These are phyloP conservation scores for Troglohyphantes excavatus DNA, from an alignment of 2,888 invertebrate species.

Conservation along the genomic window DNA sequence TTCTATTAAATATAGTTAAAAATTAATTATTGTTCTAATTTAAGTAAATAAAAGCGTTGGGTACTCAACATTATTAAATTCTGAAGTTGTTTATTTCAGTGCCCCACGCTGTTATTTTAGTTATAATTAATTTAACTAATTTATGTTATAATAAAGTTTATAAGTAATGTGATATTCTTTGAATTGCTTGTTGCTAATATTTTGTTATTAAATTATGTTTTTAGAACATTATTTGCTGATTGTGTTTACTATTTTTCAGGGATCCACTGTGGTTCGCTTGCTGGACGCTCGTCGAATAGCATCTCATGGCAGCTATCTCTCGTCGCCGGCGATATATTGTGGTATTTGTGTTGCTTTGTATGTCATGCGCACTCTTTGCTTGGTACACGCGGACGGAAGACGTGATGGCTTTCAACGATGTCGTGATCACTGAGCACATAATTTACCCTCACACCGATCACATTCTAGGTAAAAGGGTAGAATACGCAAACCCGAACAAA, in stretches of 20 bases:
- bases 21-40: too few species aligned
- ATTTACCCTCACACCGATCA: neutral
- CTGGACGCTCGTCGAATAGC: neutral
- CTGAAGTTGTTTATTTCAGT: too few species aligned
- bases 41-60: too few species aligned
- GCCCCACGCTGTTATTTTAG: too few species aligned
- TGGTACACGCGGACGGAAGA: constrained; percentile 39
- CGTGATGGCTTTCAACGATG: neutral
- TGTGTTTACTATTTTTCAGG: neutral
- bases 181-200: too few species aligned
- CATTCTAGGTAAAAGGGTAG: neutral
- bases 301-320: constrained; percentile 31
- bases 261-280: neutral
- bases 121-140: too few species aligned
- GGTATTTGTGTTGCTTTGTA: constrained; percentile 13
- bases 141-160: too few species aligned
- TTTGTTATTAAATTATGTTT: too few species aligned
- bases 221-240: neutral
- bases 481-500: neutral
- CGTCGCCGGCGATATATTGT: constrained; percentile 16
- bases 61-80: too few species aligned
- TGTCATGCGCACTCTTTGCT: constrained; percentile 2
- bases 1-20: too few species aligned
- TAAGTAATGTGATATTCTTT: too few species aligned
- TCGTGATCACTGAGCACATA: neutral